Percentiles rank a stretch among this genome's conserved stretches.
Conservation (phyloP, 2,888 invertebrate species). For the Epiperipatus broadwayi region DNA sequence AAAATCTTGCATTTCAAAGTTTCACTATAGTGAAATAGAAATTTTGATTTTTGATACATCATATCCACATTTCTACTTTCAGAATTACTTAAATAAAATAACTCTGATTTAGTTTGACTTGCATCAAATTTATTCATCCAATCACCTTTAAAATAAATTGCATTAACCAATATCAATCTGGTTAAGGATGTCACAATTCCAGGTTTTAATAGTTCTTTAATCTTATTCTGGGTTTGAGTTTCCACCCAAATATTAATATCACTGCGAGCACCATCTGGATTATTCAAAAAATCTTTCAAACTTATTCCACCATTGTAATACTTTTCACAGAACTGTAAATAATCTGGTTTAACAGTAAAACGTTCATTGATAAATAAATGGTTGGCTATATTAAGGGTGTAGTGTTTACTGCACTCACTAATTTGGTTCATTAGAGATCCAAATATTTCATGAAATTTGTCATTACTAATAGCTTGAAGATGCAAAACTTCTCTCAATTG, state of each 20-base stretch:
- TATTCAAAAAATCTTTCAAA: conserved; percentile 1
- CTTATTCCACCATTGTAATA: not conserved
- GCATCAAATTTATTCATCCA: conserved; percentile 53
- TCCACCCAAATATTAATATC: conserved; percentile 12
- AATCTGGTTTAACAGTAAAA: too few relatives aligned
- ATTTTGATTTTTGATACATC: conserved; percentile 12
- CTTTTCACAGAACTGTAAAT: too few relatives aligned
- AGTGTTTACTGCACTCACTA: too few relatives aligned
- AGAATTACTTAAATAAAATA: conserved; percentile 39
- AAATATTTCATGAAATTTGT: too few relatives aligned
- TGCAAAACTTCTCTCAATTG: too few relatives aligned
- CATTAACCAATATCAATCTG: conserved; percentile 54
- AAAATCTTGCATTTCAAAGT: conserved; percentile 14
- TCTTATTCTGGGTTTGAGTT: conserved; percentile 10
- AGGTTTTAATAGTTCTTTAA: too few relatives aligned
- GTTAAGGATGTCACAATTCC: conserved; percentile 38
- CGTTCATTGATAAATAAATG: too few relatives aligned
- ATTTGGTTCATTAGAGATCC: too few relatives aligned
- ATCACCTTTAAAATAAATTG: conserved; percentile 63
- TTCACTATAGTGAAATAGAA: conserved; percentile 8
- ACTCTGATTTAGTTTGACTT: conserved; percentile 46
- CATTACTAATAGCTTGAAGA: too few relatives aligned
- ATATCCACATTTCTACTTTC: conserved; percentile 9
- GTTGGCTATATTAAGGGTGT: too few relatives aligned
- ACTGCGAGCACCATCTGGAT: not conserved